Percentiles rank a stretch among this genome's conserved stretches.
Conservation (phyloP, 37 sponge, comb jelly and placozoan genomes). For the Beroe forskalii region DNA sequence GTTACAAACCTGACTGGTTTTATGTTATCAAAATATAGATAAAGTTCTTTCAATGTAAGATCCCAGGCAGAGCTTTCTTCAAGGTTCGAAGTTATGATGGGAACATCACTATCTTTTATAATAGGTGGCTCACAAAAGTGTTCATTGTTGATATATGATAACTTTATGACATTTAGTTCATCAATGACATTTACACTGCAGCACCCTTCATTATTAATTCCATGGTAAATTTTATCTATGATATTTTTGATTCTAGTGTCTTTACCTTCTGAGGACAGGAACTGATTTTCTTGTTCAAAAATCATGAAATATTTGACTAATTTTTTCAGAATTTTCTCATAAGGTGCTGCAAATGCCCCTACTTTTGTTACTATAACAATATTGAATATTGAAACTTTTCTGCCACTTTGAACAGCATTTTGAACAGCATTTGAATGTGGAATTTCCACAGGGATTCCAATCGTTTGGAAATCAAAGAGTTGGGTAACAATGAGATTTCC, state of each 20-base stretch:
- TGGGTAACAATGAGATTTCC: slow-evolving; percentile 29
- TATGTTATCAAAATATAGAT: not conserved
- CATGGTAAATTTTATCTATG: slow-evolving; percentile 3
- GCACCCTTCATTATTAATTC: slow-evolving; percentile 27
- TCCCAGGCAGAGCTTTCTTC: slow-evolving; percentile 32
- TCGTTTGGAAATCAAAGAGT: slow-evolving; percentile 1
- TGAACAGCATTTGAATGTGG: slow-evolving; percentile 21
- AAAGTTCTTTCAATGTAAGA: slow-evolving; percentile 29
- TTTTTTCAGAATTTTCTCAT: slow-evolving; percentile 59
- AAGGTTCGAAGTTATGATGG: slow-evolving; percentile 15
- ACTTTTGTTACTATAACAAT: slow-evolving; percentile 46
- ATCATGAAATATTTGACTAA: slow-evolving; percentile 15
- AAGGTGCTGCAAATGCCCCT: slow-evolving; percentile 1
- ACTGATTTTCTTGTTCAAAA: slow-evolving; percentile 54
- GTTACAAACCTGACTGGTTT: slow-evolving; percentile 51
- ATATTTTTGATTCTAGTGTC: not conserved
- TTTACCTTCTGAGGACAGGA: slow-evolving; percentile 55
- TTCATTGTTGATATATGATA: slow-evolving; percentile 24
- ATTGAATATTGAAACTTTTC: slow-evolving; percentile 42
- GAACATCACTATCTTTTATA: slow-evolving; percentile 61
- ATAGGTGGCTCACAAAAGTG: not conserved
- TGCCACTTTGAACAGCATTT: not conserved
- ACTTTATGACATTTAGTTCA: slow-evolving; percentile 53
- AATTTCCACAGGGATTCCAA: slow-evolving; percentile 43
- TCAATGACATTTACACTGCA: slow-evolving; percentile 56